Percentiles rank a stretch among this genome's conserved stretches.
These are phyloP conservation scores for Mixornis gularis DNA, from an alignment of 2,113 vertebrate species.

Conservation along the genomic window DNA sequence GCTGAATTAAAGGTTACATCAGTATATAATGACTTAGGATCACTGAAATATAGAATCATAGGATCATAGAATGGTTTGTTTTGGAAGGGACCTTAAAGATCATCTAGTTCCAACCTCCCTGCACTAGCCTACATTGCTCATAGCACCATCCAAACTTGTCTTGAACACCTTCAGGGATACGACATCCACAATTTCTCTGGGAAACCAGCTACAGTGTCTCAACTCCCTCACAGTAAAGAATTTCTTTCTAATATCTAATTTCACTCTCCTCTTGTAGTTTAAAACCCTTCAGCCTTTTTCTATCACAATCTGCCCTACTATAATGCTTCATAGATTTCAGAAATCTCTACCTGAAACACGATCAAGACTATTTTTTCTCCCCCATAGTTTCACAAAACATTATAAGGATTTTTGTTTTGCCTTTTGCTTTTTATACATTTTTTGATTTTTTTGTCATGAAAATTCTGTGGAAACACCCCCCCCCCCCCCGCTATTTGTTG, in stretches of 20 bases:
- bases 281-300: neutral
- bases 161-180: neutral
- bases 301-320: neutral
- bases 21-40: neutral
- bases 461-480: accelerated
- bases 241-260: neutral
- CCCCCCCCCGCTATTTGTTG: neutral
- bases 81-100: neutral
- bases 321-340: neutral
- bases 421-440: neutral
- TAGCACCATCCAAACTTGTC: no score
- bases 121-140: neutral
- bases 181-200: neutral
- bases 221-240: neutral
- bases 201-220: neutral
- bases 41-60: neutral
- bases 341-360: neutral
- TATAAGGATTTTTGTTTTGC: neutral
- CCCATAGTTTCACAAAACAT: neutral
- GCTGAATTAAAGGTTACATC: neutral
- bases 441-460: neutral
- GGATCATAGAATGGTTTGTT: neutral
- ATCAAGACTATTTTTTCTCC: neutral
- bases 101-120: accelerated
- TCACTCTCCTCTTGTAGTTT: no score